Base-by-base conservation (phyloP, 2,888 invertebrate species). In the Chloroclysta siterata region DNA sequence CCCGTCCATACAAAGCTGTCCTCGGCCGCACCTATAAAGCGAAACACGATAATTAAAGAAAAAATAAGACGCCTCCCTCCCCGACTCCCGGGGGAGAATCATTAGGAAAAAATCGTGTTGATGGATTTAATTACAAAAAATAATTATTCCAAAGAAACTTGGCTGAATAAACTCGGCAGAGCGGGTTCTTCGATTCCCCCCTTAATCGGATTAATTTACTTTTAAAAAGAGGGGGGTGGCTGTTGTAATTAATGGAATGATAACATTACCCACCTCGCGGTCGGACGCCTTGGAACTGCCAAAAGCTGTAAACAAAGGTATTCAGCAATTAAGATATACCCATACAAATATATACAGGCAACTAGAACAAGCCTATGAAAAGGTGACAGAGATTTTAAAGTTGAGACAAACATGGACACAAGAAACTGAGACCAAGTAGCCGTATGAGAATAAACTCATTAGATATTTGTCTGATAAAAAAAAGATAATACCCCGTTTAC, bases 101-200 rank as follows among this genome's bases (percentile, higher is more conserved):
- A 92, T 92, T 93, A 93, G 87, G 90, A 93, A 92, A 92, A 93
- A 93, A 92, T 93, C 92, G 92, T 92, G 92, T 93, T 93, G 92
- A 93, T 92, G 93, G 93, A 93, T 93, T 93, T 93, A 93, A 93
- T 93, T 93, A 92, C 91, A 91, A 93, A 92, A 92, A 92, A 93
- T 93, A 92, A 93, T 93, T 92, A 93, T 91, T 90, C 88, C 80
- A 88, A 90, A 92, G 91, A 91, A 91, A 91, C 87, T 91, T 91
- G 85, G 79, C 88, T 89, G 90, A 92, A 92, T 91, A 90, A 91
- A 92, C 90, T 91, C 83, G 89, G 88, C 87, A 86, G 86, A 90
- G 91, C 88, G 90, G 88, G 90, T 91, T 92, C 91, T 89, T 89
- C 90, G 88, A 90, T 89, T 90, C 89, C 89, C 88, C 88, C 91